Conservation (phyloP, 2,797 vertebrate species). For the Trematomus bernacchii region DNA sequence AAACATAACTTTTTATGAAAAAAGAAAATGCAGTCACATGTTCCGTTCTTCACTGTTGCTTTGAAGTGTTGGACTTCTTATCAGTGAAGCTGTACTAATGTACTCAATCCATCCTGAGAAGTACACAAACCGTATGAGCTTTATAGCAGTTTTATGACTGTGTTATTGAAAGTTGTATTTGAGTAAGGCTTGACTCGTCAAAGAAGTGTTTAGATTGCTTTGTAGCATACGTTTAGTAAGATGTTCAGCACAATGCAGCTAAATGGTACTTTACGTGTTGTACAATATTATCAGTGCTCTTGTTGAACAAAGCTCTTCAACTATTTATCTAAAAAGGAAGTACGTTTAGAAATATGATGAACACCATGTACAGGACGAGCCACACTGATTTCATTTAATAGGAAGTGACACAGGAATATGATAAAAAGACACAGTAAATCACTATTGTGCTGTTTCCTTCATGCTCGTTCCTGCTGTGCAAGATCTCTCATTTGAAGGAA, state of each 20-base stretch:
- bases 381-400: conserved; percentile 1
- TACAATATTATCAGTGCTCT: background rate
- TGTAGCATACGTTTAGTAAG: background rate
- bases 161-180: background rate
- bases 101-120: background rate
- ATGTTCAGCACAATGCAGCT: background rate
- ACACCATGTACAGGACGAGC: background rate
- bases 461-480: background rate
- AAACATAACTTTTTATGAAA: background rate
- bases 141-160: background rate
- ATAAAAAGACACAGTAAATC: background rate
- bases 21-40: background rate
- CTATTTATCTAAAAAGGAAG: conserved; percentile 16
- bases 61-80: background rate
- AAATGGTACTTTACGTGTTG: background rate
- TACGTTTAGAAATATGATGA: background rate
- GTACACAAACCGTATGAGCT: background rate
- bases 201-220: background rate
- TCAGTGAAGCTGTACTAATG: background rate
- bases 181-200: background rate
- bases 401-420: background rate
- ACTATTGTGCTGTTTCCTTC: background rate
- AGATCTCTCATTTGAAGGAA: too few relatives aligned
- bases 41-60: background rate
- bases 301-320: conserved; percentile 13